These are phyloP conservation scores for Manis crassicaudata DNA, from an alignment of 2,797 vertebrate genomes.

Conservation along the genomic window DNA sequence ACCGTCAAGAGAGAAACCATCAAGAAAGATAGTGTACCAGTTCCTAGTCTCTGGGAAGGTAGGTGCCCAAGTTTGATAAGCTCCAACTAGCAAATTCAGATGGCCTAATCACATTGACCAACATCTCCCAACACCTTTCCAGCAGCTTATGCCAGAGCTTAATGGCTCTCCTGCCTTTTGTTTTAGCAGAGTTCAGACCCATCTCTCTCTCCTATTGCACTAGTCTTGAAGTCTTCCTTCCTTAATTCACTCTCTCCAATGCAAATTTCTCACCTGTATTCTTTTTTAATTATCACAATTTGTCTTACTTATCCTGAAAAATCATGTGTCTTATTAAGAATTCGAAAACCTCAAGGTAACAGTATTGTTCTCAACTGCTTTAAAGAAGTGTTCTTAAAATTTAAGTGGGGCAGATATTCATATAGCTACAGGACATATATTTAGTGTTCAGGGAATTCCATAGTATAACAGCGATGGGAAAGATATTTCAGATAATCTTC, in stretches of 20 bases:
- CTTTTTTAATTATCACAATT: not conserved
- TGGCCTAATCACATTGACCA: not conserved
- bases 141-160: not conserved
- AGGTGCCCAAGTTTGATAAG: not conserved
- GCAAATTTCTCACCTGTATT: not conserved
- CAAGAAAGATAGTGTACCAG: not conserved
- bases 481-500: not conserved
- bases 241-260: not conserved
- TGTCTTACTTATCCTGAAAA: not conserved
- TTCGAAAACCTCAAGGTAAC: slow-evolving; percentile 17
- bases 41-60: not conserved
- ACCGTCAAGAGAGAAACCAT: too few species aligned
- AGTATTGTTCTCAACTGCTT: not conserved
- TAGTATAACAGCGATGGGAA: not conserved
- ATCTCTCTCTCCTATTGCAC: not conserved
- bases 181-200: not conserved
- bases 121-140: not conserved
- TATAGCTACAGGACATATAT: not conserved
- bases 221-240: not conserved
- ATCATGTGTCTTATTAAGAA: not conserved
- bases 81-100: not conserved
- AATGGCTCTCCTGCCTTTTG: not conserved
- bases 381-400: not conserved
- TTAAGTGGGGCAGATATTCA: not conserved
- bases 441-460: not conserved